Evolutionary conservation across 2,113 vertebrate genomes (phyloP).

Genomic region (Hepsetus odoe): DNA sequence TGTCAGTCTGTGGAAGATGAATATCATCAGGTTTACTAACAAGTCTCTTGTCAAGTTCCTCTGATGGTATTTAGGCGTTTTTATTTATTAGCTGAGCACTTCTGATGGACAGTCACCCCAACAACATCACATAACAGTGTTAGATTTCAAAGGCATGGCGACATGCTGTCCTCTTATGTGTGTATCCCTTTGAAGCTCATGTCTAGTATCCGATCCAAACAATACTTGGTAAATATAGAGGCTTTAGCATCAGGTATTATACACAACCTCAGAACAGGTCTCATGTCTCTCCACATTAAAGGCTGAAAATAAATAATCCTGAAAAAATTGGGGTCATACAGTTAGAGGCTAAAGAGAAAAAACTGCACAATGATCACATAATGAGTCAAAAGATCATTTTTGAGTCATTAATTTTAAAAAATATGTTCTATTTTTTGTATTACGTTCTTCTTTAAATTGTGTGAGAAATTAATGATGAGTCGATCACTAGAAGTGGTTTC

Average conservation of each 20-base stretch:
- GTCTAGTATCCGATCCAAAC: constrained; percentile 65
- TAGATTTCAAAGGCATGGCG: constrained; percentile 70
- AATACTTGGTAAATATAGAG: constrained; percentile 70
- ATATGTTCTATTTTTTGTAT: no score
- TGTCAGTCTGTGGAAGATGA: not conserved
- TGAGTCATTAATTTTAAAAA: no score
- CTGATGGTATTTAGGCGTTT: constrained; percentile 44
- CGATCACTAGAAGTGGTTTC: no score
- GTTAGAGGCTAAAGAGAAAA: not conserved
- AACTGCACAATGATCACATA: not conserved
- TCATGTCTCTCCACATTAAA: constrained; percentile 43
- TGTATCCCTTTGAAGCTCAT: constrained; percentile 71
- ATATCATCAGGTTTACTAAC: constrained; percentile 35
- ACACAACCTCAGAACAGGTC: constrained; percentile 13
- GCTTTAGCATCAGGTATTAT: constrained; percentile 58
- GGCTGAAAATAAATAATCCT: constrained; percentile 5
- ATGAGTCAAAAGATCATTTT: not conserved
- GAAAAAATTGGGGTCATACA: not conserved
- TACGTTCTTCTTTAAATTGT: no score
- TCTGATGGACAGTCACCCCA: constrained; percentile 63
- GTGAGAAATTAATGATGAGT: no score
- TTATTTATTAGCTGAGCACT: constrained; percentile 56
- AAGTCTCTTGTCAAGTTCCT: constrained; percentile 31
- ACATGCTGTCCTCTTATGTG: constrained; percentile 56
- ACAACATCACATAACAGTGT: constrained; percentile 75